phyloP scores from a whole-genome alignment of 2,888 invertebrate species.

The Tetanocera ferruginea region DNA sequence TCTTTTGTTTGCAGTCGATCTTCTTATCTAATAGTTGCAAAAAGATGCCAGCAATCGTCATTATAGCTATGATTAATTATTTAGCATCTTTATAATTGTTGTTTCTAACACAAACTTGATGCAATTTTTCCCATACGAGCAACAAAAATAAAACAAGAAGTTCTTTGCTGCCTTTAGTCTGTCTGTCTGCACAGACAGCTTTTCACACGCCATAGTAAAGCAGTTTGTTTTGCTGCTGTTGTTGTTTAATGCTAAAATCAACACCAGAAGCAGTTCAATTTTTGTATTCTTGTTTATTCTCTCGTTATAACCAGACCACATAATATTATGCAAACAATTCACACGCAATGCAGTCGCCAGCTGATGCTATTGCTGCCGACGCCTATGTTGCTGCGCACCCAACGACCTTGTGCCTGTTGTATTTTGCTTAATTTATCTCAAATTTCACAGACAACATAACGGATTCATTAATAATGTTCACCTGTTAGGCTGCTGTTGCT shows the following conservation, averaged over 20 bases:
- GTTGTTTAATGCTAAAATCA: not conserved
- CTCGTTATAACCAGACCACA: not conserved
- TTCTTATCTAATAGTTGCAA: not conserved
- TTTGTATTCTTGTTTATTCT: too few relatives aligned
- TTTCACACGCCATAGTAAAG: not conserved
- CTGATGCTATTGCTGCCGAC: not conserved
- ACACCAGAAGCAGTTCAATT: not conserved
- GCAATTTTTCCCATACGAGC: not conserved
- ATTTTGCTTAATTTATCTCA: conserved; percentile 29
- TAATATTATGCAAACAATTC: conserved; percentile 18
- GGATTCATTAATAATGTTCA: conserved; percentile 25
- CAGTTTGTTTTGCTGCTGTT: not conserved
- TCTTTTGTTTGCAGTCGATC: not conserved
- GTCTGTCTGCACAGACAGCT: not conserved
- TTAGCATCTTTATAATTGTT: too few relatives aligned
- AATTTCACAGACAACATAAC: conserved; percentile 29
- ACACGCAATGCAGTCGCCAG: conserved; percentile 1
- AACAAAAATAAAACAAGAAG: not conserved
- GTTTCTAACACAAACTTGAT: not conserved
- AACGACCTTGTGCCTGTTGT: conserved; percentile 31
- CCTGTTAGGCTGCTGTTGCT: not conserved
- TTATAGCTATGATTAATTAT: too few relatives aligned
- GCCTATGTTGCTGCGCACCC: not conserved
- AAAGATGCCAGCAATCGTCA: too few relatives aligned
- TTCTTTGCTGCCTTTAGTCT: not conserved